Percentiles rank a stretch among this genome's conserved stretches.
phyloP scores from a whole-genome alignment of 1,140 invertebrate genomes.

The Heliconius himera region DNA sequence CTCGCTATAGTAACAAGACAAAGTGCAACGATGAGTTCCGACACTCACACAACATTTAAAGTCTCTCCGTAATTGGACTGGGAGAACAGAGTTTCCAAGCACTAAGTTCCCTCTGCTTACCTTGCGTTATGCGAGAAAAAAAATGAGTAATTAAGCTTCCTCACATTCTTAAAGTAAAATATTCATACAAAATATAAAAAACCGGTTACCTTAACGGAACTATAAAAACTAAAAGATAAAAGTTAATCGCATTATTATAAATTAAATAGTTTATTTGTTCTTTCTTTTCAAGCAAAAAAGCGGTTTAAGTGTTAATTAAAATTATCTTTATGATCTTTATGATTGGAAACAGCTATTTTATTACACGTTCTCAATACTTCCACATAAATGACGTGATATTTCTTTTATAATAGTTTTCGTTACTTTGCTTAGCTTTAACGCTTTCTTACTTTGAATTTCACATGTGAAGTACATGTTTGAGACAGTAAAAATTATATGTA shows the following conservation, averaged over 20 bases:
- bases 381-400: neutral
- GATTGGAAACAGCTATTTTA: slow-evolving; percentile 8
- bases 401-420: neutral
- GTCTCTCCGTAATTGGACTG: neutral
- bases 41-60: neutral
- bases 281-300: neutral
- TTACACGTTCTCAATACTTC: neutral
- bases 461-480: too few species aligned
- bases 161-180: neutral
- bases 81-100: neutral
- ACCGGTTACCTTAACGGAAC: neutral
- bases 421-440: neutral
- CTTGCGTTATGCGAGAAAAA: too few species aligned
- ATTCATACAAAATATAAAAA: neutral
- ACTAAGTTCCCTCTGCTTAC: neutral
- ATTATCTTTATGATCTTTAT: slow-evolving; percentile 3
- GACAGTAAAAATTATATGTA: neutral
- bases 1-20: too few species aligned
- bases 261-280: slow-evolving; percentile 10
- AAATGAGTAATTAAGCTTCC: neutral
- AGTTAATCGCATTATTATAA: slow-evolving; percentile 8
- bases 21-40: neutral
- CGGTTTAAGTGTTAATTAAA: neutral
- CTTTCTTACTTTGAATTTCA: neutral
- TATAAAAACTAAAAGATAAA: neutral